Conservation (phyloP, 2,113 vertebrate species). For the Antechinus flavipes region DNA sequence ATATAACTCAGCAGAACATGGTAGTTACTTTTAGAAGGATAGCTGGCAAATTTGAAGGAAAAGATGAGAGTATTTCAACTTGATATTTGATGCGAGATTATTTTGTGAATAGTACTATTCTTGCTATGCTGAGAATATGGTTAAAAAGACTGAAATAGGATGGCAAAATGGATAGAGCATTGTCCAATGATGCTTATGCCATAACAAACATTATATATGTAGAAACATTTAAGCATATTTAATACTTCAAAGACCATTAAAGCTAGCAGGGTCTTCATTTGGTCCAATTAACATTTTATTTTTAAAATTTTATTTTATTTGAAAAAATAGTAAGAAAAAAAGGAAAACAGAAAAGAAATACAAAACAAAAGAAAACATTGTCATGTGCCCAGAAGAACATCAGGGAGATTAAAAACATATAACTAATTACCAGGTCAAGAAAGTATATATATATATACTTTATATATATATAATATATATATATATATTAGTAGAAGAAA, state of each 20-base stretch:
- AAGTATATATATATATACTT: too few species aligned
- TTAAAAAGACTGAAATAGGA: not conserved
- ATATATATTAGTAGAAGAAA: too few species aligned
- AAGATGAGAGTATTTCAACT: not conserved
- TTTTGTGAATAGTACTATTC: not conserved
- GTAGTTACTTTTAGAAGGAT: not conserved
- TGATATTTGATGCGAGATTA: not conserved
- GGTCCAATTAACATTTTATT: not conserved
- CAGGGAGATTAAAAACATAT: too few species aligned
- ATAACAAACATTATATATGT: not conserved
- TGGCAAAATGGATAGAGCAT: not conserved
- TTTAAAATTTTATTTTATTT: too few species aligned
- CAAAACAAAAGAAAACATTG: too few species aligned
- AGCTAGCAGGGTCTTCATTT: not conserved
- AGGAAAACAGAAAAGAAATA: too few species aligned
- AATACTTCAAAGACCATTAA: not conserved
- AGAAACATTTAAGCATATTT: not conserved
- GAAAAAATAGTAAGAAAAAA: too few species aligned
- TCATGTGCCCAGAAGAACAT: too few species aligned
- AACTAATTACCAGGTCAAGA: too few species aligned
- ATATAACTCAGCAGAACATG: not conserved
- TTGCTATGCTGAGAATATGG: not conserved
- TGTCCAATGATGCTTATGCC: not conserved
- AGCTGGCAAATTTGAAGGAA: not conserved
- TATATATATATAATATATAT: too few species aligned